Percentiles rank a stretch among this genome's conserved stretches.
These are phyloP conservation scores for Malthinus flaveolus DNA, from an alignment of 2,888 invertebrate genomes.

Conservation along the genomic window DNA sequence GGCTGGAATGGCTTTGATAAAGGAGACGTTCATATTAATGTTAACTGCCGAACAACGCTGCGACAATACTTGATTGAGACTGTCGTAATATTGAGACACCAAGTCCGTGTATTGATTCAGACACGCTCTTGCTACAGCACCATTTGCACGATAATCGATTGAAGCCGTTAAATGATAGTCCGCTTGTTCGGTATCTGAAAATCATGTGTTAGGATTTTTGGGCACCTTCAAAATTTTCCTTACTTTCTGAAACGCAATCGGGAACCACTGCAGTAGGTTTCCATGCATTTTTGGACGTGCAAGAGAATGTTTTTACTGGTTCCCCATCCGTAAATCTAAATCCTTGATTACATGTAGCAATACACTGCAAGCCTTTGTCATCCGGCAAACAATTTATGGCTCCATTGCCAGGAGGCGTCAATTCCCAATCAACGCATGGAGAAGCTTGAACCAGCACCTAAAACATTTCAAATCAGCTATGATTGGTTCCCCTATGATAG, in stretches of 20 bases:
- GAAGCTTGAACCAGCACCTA: conserved; percentile 88
- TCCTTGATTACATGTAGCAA: conserved; percentile 86
- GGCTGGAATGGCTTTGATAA: conserved; percentile 79
- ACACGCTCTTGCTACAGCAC: conserved; percentile 84
- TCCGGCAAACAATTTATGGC: conserved; percentile 84
- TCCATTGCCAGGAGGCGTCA: conserved; percentile 87
- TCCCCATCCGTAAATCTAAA: conserved; percentile 91
- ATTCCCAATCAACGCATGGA: conserved; percentile 93
- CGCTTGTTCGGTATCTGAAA: conserved; percentile 87
- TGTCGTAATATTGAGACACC: conserved; percentile 76
- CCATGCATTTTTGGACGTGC: conserved; percentile 82
- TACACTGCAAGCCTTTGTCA: conserved; percentile 82
- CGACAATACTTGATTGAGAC: conserved; percentile 80
- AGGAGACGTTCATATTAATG: conserved; percentile 92
- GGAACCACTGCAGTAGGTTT: conserved; percentile 87
- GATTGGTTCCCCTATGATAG: neutral
- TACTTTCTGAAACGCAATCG: conserved; percentile 92
- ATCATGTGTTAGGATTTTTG: conserved; percentile 8
- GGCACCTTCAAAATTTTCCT: conserved; percentile 40
- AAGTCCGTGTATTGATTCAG: conserved; percentile 84
- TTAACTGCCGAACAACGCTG: conserved; percentile 93
- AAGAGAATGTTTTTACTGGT: conserved; percentile 83
- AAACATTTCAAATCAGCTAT: conserved; percentile 15
- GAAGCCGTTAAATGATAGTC: conserved; percentile 88
- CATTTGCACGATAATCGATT: conserved; percentile 85